phyloP scores from a whole-genome alignment of 1,140 invertebrate genomes.

The Drosophila grimshawi region DNA sequence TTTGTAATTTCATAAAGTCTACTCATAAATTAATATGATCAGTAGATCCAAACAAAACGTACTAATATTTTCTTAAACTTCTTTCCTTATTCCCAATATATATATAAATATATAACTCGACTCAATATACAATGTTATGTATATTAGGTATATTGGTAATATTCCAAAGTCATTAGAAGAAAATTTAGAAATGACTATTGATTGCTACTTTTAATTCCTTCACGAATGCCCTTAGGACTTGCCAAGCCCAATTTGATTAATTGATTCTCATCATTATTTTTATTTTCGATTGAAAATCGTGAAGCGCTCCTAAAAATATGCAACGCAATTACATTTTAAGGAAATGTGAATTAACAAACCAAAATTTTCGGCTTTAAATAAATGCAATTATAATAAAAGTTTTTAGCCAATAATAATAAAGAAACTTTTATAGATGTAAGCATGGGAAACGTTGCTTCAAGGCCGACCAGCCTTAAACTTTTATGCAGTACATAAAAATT shows the following conservation, averaged over 20 bases:
- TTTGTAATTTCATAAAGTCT: no score
- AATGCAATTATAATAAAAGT: not conserved
- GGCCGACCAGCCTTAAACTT: not conserved
- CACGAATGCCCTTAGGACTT: not conserved
- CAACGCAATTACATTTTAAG: not conserved
- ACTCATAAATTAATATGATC: no score
- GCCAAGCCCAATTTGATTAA: not conserved
- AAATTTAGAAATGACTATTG: not conserved
- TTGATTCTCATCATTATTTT: not conserved
- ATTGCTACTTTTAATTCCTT: not conserved
- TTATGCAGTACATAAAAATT: not conserved
- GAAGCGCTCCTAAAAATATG: slow-evolving; percentile 1
- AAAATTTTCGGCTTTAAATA: not conserved
- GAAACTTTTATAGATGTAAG: no score
- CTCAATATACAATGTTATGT: no score
- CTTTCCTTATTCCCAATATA: no score
- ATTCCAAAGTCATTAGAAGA: no score
- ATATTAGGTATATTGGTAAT: no score
- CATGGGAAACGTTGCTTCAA: not conserved
- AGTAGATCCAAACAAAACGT: no score
- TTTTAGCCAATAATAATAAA: no score
- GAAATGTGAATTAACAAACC: not conserved
- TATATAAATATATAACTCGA: no score
- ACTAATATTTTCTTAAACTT: no score
- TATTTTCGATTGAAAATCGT: not conserved